Conservation (phyloP, 2,797 vertebrate species). For the Paramormyrops hopkinsi region DNA sequence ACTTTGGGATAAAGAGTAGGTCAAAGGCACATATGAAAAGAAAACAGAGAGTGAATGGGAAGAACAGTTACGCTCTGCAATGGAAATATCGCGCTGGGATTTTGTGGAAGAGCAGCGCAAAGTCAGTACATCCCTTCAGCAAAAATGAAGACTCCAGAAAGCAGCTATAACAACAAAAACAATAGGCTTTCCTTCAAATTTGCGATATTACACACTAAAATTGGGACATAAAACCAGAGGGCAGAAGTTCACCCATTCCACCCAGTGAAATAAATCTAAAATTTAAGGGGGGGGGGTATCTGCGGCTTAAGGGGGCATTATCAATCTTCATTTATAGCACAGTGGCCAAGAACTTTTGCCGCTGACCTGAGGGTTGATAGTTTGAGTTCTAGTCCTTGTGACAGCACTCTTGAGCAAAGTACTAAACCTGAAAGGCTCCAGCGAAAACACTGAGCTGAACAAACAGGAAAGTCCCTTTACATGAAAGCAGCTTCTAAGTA, state of each 20-base stretch:
- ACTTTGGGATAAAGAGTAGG: neutral
- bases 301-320: neutral
- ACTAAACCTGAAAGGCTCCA: neutral
- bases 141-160: neutral
- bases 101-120: neutral
- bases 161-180: neutral
- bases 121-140: neutral
- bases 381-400: neutral
- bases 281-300: neutral
- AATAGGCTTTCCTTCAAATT: neutral
- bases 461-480: neutral
- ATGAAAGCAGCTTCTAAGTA: neutral
- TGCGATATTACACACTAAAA: neutral
- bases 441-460: neutral
- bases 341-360: neutral
- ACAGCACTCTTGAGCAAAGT: neutral
- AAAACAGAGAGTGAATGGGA: neutral
- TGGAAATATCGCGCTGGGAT: neutral
- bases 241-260: neutral
- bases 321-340: neutral
- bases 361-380: neutral
- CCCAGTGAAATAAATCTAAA: neutral
- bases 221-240: neutral
- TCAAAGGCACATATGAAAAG: neutral
- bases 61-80: neutral